Percentiles rank a stretch among this genome's conserved stretches.
Conservation (phyloP, 2,888 invertebrate species). For the Tinea trinotella region DNA sequence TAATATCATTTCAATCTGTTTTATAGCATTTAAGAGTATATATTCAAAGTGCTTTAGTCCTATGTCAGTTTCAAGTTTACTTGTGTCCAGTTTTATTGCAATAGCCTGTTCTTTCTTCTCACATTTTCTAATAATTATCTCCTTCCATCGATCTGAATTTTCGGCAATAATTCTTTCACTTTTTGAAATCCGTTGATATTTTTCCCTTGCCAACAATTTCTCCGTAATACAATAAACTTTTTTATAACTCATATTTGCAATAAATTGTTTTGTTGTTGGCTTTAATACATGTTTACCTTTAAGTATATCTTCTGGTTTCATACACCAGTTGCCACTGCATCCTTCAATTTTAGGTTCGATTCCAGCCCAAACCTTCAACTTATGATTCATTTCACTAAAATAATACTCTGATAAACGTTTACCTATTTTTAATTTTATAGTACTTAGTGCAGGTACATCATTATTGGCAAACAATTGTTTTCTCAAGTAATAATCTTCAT, state of each 20-base stretch:
- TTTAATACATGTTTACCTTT: constrained; percentile 42
- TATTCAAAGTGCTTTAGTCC: constrained; percentile 41
- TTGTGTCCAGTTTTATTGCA: constrained; percentile 29
- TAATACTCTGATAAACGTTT: constrained; percentile 47
- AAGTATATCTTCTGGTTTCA: constrained; percentile 46
- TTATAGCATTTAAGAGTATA: constrained; percentile 39
- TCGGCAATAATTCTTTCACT: constrained; percentile 32
- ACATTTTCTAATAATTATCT: constrained; percentile 29
- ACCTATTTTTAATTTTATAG: constrained; percentile 48
- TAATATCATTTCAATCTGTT: constrained; percentile 42
- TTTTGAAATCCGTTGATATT: constrained; percentile 33
- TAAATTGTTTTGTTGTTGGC: constrained; percentile 38
- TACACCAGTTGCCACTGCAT: constrained; percentile 51
- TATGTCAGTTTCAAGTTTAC: constrained; percentile 34
- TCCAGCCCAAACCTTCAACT: constrained; percentile 48
- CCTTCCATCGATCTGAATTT: constrained; percentile 42
- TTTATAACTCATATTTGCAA: constrained; percentile 38
- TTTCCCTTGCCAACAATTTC: constrained; percentile 33
- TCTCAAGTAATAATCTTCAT: constrained; percentile 47
- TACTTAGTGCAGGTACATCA: constrained; percentile 50
- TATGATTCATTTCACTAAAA: constrained; percentile 51
- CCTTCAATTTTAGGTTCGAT: constrained; percentile 52
- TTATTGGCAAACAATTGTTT: constrained; percentile 46
- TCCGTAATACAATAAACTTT: constrained; percentile 44
- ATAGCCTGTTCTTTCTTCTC: constrained; percentile 23